Conservation (phyloP, 2,888 invertebrate species). For the Pecten maximus region DNA sequence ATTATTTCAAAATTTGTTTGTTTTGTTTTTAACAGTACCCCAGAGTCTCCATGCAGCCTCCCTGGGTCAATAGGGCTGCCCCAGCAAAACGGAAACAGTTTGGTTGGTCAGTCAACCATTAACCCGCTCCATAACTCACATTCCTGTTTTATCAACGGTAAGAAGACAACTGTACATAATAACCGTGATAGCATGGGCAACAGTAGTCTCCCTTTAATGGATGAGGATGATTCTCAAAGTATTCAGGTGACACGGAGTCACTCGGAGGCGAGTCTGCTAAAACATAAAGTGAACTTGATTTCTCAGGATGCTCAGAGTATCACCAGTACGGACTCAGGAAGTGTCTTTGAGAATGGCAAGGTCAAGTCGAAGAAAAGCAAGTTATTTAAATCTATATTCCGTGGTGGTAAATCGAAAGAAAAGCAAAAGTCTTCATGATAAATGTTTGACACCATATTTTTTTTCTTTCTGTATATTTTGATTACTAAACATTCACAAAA, state of each 20-base stretch:
- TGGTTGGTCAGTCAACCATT: background rate
- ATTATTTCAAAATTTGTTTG: background rate
- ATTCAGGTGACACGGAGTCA: constrained; percentile 40
- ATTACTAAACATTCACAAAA: background rate
- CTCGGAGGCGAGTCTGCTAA: constrained; percentile 39
- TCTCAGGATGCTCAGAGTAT: background rate
- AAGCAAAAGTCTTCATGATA: background rate
- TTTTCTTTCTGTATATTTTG: background rate
- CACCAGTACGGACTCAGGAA: background rate
- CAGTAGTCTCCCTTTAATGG: constrained; percentile 17
- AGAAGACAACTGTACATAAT: background rate
- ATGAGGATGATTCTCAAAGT: background rate
- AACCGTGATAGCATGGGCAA: constrained; percentile 42
- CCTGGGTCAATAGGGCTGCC: background rate
- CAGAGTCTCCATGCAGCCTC: background rate
- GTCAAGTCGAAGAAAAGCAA: constrained; percentile 5
- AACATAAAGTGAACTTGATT: background rate
- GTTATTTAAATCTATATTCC: background rate
- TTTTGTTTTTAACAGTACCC: background rate
- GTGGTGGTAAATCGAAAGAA: background rate
- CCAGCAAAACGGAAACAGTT: background rate
- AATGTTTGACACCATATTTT: background rate
- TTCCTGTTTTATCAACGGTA: constrained; percentile 13
- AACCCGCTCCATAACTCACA: constrained; percentile 6
- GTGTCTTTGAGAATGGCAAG: background rate